phyloP scores from a whole-genome alignment of 2,797 vertebrate genomes.

The Neoniphon sammara region DNA sequence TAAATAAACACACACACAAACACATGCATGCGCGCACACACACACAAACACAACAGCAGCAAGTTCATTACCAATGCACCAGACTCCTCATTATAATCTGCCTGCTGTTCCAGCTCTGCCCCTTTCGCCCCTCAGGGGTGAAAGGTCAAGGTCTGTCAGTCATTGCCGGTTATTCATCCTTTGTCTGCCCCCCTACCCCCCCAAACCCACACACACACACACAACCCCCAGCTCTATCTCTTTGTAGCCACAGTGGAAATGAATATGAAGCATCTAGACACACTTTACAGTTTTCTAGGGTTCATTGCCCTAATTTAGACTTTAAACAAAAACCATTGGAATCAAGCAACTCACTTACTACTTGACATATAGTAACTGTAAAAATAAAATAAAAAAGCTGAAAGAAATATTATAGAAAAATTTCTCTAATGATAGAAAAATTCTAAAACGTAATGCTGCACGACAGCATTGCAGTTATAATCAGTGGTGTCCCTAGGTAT shows the following conservation, averaged over 20 bases:
- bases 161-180: constrained; percentile 26
- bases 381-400: no score
- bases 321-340: not conserved
- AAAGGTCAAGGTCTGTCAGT: constrained; percentile 52
- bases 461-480: no score
- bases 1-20: not conserved
- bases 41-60: constrained; percentile 16
- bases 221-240: not conserved
- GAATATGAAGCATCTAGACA: not conserved
- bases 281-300: no score
- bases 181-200: constrained; percentile 21
- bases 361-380: no score
- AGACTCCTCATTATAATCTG: constrained; percentile 42
- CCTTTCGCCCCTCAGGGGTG: constrained; percentile 41
- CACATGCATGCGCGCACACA: constrained; percentile 18
- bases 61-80: constrained; percentile 43
- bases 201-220: no score
- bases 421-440: no score
- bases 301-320: no score
- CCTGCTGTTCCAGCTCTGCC: constrained; percentile 32
- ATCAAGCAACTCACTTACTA: no score
- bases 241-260: constrained; percentile 17
- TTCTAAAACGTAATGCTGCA: no score
- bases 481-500: no score
- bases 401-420: no score